Percentiles rank a stretch among this genome's conserved stretches.
Conservation (phyloP, 2,113 vertebrate genomes). For the Melanerpes aurifrons region DNA sequence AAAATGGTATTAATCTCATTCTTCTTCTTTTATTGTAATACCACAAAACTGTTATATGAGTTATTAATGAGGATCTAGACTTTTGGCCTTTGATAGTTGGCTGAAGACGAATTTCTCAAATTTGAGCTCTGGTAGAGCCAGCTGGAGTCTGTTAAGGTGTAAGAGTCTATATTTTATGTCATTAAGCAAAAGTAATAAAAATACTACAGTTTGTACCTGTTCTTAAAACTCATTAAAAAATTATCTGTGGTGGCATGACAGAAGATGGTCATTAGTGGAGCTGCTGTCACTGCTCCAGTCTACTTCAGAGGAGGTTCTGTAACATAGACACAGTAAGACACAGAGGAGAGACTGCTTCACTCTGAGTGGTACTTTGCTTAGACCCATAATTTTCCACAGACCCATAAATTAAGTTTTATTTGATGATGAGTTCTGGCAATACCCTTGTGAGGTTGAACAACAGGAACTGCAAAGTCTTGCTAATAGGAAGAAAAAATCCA, state of each 20-base stretch:
- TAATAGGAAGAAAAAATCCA: background rate
- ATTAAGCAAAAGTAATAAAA: background rate
- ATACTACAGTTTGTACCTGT: background rate
- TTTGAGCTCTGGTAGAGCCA: background rate
- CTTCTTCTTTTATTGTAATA: background rate
- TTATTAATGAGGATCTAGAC: conserved; percentile 22
- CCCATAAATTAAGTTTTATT: background rate
- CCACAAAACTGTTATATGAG: background rate
- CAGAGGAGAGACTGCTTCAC: background rate
- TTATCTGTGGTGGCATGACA: background rate
- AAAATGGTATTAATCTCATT: background rate
- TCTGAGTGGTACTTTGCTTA: background rate
- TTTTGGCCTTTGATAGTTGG: background rate
- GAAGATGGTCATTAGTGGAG: background rate
- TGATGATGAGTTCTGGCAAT: background rate
- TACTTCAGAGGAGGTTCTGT: background rate
- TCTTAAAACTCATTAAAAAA: background rate
- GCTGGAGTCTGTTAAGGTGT: background rate
- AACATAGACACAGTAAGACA: background rate
- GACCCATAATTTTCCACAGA: background rate
- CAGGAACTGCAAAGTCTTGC: background rate
- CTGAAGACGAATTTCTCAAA: background rate
- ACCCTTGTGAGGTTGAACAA: background rate
- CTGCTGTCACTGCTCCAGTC: background rate
- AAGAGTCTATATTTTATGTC: background rate